Evolutionary conservation across 1,140 invertebrate genomes (phyloP).

Genomic region (Papilio machaon): DNA sequence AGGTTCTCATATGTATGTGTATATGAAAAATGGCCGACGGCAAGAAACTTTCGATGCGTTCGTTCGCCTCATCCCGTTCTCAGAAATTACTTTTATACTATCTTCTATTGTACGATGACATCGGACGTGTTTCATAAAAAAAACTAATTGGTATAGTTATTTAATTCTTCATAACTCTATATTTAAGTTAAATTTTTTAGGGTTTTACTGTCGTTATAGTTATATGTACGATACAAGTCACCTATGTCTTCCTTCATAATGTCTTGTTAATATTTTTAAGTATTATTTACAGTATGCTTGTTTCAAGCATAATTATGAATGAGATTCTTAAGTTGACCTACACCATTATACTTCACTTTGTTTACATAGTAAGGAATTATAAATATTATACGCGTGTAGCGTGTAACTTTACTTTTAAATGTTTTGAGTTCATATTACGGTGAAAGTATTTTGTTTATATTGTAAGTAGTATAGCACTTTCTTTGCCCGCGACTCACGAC

Average conservation of each 20-base stretch:
- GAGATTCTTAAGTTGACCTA: no score
- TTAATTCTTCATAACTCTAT: neutral
- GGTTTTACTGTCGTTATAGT: neutral
- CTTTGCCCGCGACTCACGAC: neutral
- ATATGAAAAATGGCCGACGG: slow-evolving; percentile 53
- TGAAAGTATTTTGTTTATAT: slow-evolving; percentile 24
- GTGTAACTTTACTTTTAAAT: neutral
- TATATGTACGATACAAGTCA: neutral
- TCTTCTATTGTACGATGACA: slow-evolving; percentile 28
- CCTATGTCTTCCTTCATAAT: no score
- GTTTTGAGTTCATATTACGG: neutral
- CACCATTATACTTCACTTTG: no score
- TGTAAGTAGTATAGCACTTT: slow-evolving; percentile 3
- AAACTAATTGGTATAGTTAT: neutral
- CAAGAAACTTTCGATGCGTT: slow-evolving; percentile 61
- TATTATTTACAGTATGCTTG: no score
- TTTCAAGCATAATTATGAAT: no score
- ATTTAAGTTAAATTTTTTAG: neutral
- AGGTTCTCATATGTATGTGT: slow-evolving; percentile 45
- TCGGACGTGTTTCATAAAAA: neutral
- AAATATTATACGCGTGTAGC: neutral
- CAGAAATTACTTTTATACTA: slow-evolving; percentile 46
- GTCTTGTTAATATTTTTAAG: no score
- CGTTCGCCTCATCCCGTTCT: slow-evolving; percentile 56
- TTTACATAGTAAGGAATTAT: neutral